Conservation (phyloP, 2,113 vertebrate genomes). For the Pelmatolapia mariae region DNA sequence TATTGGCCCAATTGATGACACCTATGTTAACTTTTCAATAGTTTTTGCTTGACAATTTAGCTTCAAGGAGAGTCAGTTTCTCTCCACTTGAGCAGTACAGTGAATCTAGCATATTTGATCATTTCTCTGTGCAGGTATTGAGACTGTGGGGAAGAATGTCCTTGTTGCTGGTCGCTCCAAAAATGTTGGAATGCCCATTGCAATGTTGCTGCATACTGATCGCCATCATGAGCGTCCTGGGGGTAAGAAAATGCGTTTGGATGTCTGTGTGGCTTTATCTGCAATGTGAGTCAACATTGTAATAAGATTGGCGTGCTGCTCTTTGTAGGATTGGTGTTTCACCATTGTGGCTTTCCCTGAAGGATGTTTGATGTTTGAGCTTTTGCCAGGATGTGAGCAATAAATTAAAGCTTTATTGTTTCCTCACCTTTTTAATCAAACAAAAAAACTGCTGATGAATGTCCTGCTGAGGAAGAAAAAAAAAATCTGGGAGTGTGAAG, state of each 20-base stretch:
- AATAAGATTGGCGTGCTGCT: neutral
- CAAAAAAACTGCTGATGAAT: constrained; percentile 1
- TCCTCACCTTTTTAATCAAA: neutral
- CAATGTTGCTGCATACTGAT: constrained; percentile 87
- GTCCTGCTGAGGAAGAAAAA: neutral
- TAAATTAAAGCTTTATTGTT: neutral
- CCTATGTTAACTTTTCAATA: neutral
- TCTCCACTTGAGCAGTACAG: neutral
- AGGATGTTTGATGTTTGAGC: neutral
- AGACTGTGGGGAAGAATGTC: constrained; percentile 88
- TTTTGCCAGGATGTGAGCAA: neutral
- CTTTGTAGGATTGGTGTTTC: neutral
- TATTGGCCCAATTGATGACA: neutral
- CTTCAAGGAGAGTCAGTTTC: neutral
- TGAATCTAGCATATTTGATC: neutral
- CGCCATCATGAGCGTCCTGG: constrained; percentile 85
- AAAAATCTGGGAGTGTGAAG: neutral
- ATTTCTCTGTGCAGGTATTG: constrained; percentile 76
- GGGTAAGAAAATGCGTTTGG: constrained; percentile 66
- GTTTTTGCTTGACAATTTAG: neutral
- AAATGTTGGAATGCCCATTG: constrained; percentile 92
- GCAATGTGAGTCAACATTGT: neutral
- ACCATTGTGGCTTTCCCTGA: constrained; percentile 10
- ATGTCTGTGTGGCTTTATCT: neutral
- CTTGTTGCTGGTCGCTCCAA: constrained; percentile 89